phyloP scores from a whole-genome alignment of 2,797 vertebrate genomes.

The Silurus aristotelis region DNA sequence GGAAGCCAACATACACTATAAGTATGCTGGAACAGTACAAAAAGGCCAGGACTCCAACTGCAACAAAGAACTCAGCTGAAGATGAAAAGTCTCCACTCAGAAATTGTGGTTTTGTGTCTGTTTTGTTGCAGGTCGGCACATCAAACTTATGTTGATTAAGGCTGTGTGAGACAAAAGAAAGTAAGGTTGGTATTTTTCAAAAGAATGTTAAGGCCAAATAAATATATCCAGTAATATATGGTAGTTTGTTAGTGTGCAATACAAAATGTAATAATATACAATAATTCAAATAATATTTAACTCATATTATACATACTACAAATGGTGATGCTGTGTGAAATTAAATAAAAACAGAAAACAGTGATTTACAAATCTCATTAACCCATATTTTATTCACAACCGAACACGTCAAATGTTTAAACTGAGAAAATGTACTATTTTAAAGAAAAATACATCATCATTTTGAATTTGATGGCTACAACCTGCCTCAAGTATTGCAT shows the following conservation, averaged over 20 bases:
- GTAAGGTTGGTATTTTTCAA: not conserved
- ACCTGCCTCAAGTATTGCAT: too few relatives aligned
- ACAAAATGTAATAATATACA: not conserved
- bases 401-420: too few relatives aligned
- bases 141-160: conserved; percentile 75
- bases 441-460: too few relatives aligned
- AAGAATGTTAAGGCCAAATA: not conserved
- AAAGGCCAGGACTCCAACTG: conserved; percentile 86
- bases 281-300: too few relatives aligned
- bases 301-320: too few relatives aligned
- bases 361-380: too few relatives aligned
- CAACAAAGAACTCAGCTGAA: conserved; percentile 87
- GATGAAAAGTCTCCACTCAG: conserved; percentile 84
- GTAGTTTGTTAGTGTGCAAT: not conserved
- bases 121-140: conserved; percentile 73
- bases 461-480: too few relatives aligned
- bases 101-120: not conserved
- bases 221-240: not conserved
- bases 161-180: conserved; percentile 63
- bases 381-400: too few relatives aligned
- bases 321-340: too few relatives aligned
- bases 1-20: conserved; percentile 86
- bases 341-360: too few relatives aligned
- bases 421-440: too few relatives aligned
- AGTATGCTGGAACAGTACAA: conserved; percentile 85